Evolutionary conservation across 2,888 invertebrate species (phyloP), one percentile per base, ranked within the genome.

Genomic region (Crepidodera aurea): DNA sequence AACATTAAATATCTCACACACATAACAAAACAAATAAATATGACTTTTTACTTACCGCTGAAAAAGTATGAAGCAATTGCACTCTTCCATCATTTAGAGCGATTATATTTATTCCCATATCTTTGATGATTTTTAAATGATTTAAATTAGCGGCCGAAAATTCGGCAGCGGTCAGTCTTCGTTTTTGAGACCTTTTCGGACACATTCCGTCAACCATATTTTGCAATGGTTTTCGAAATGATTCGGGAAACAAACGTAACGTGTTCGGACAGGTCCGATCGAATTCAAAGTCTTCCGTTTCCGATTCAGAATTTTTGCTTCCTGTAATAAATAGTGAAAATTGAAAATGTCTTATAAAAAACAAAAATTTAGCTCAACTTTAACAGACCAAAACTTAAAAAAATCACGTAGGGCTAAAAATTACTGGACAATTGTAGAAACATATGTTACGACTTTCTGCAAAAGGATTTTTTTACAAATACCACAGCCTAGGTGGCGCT

Each of bases 61-160:
- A 88, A 75, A 90, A 92, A 46, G 93, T 91, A 25, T 46, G 25
- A 25, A 46, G 46, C 18, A 98, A 85, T 80, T 98, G 96, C 64
- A 98, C 90, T 66, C 94, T 84, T 48, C 98, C 98, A 79, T 98
- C 96, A 12, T 90, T 87, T 77, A 95, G 84, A 0, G 93, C 92
- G 65, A 94, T 85, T 72, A 98, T 91, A 59, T 92, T 90, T 75
- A 99, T 97, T 65, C 98, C 98, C 96, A 98, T 97, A 78, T 94
- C 91, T 62, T 90, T 88, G 68, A 98, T 86, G 67, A 93, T 87
- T 78, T 88, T 89, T 70, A 96, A 82, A 83, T 98, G 98, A 56
- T 94, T 91, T 58, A 91, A 86, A 83, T 97, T 96, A 73, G 88
- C 76, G 65, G 84, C 84, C 74, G 88, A 89, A 76, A 91, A 91